Base-by-base conservation (phyloP, 2,888 invertebrate genomes). In the Augiades crinisus region DNA sequence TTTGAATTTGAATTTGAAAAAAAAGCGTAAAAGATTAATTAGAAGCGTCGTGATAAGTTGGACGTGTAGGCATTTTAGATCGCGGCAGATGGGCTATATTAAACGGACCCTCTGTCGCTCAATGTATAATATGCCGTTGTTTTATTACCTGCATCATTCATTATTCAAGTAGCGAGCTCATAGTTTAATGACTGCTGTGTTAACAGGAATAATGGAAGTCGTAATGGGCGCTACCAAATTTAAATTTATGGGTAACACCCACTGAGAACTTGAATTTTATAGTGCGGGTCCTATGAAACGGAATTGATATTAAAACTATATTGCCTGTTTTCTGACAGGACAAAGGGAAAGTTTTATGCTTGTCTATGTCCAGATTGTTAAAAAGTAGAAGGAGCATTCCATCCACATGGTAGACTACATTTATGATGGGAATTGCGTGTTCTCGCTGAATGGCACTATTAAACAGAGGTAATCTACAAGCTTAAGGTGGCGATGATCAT, bases 101-200 rank as follows among this genome's bases (percentile, higher is more conserved):
- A 2, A 5, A 4, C 5, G 10, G 17, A 8, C 36, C 14, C 10
- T 46, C 30, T 47, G 33, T 31, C 22, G 7, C 24, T 43, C n/a
- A n/a, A n/a, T 51, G 24, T 51, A 37, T 55, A 36, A 27, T 31
- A 21, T 34, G 51, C 21, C 34, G 27, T 47, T 40, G 10, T 34
- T 50, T 34, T 43, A 50, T 47, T 31, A 38, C 47, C 47, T 47
- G 47, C 31, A 47, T 47, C 31, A 47, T 47, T 37, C 13, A 47
- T 47, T 47, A 47, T 47, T 47, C 47, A 31, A 47, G 47, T 31
- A 22, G 38, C 21, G 38, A 31, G 21, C 47, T 46, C 27, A 31
- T 40, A 47, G 47, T 47, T 47, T 47, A 47, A 47, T 47, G 47
- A 38, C 47, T 30, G 37, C 31, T 38, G 38, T 38, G 38, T 47